Evolutionary conservation across 2,797 vertebrate genomes (phyloP).

Genomic region (Ptychadena robeensis): DNA sequence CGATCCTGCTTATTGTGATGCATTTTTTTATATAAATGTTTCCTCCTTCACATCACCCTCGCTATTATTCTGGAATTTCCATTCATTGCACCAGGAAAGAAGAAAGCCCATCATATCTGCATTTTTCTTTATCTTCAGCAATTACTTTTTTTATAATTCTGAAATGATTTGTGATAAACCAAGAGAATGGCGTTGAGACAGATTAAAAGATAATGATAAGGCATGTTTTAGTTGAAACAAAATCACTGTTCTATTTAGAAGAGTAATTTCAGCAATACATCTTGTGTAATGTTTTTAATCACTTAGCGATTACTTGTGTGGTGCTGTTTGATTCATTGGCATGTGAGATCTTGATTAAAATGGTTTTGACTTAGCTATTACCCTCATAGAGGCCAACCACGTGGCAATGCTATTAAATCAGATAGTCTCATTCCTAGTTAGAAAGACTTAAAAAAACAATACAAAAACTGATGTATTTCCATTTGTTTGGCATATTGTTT

Average conservation of each 20-base stretch:
- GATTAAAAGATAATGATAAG: slow-evolving; percentile 62
- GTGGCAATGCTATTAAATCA: slow-evolving; percentile 89
- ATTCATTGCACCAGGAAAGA: slow-evolving; percentile 46
- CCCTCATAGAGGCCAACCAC: slow-evolving; percentile 89
- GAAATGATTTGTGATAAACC: slow-evolving; percentile 69
- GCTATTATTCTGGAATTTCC: slow-evolving; percentile 43
- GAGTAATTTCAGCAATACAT: slow-evolving; percentile 76
- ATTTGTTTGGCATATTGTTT: background rate
- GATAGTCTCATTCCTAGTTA: slow-evolving; percentile 86
- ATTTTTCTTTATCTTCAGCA: slow-evolving; percentile 70
- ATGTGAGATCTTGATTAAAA: slow-evolving; percentile 75
- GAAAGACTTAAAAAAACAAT: slow-evolving; percentile 79
- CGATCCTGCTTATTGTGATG: slow-evolving; percentile 17
- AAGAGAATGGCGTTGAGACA: slow-evolving; percentile 38
- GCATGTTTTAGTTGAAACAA: slow-evolving; percentile 65
- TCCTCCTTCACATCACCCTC: slow-evolving; percentile 50
- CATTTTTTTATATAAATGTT: slow-evolving; percentile 54
- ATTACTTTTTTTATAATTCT: slow-evolving; percentile 66
- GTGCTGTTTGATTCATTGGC: slow-evolving; percentile 84
- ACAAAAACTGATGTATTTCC: slow-evolving; percentile 69
- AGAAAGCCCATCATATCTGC: slow-evolving; percentile 56
- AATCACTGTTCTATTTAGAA: slow-evolving; percentile 66
- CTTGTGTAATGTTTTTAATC: slow-evolving; percentile 81
- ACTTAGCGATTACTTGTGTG: slow-evolving; percentile 78
- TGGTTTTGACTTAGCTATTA: slow-evolving; percentile 78